A percentile compares a stretch with the other conserved stretches of the same genome.
phyloP scores from a whole-genome alignment of 2,113 vertebrate species.

The Aptenodytes forsteri region DNA sequence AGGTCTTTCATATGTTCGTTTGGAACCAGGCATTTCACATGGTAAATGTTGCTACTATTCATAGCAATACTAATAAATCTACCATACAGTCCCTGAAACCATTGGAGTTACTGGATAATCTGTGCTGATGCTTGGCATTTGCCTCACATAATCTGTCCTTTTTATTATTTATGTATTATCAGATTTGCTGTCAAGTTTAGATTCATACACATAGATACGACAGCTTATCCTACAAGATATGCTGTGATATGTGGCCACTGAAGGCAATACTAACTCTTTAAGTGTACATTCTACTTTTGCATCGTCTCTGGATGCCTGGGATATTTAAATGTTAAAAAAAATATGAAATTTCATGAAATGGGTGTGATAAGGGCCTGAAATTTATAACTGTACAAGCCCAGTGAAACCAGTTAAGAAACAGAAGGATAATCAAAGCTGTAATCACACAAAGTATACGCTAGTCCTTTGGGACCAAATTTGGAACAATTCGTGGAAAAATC shows the following conservation, averaged over 20 bases:
- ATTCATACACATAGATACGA: neutral
- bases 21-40: conserved; percentile 2
- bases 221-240: neutral
- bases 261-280: neutral
- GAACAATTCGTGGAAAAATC: neutral
- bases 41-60: conserved; percentile 19
- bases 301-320: neutral
- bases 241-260: neutral
- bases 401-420: neutral
- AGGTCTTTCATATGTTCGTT: neutral
- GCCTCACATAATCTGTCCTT: neutral
- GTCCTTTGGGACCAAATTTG: neutral
- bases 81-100: neutral
- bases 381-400: neutral
- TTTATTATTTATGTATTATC: neutral
- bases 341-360: neutral
- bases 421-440: neutral
- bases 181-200: conserved; percentile 12
- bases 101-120: neutral
- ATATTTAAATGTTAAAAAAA: neutral
- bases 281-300: neutral
- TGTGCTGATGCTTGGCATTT: conserved; percentile 2
- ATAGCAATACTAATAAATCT: conserved; percentile 10
- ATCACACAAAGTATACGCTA: neutral
- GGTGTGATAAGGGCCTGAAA: neutral